Base-by-base conservation (phyloP, 2,888 invertebrate genomes). In the Hydrotaea diabolus region DNA sequence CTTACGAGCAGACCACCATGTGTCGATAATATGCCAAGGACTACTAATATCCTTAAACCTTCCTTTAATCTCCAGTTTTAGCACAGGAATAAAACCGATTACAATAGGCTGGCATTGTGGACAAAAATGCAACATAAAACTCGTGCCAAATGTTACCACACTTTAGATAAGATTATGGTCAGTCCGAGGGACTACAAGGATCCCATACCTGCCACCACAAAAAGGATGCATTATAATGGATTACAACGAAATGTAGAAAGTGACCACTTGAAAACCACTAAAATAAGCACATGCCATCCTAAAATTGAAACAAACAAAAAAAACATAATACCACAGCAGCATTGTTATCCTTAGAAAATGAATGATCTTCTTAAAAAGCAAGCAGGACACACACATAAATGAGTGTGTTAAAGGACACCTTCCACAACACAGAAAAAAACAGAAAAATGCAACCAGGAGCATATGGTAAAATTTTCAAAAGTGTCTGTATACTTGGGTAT, bases 201-300 rank as follows among this genome's bases (percentile, higher is more conserved):
- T n/a, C n/a, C n/a, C n/a, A 31, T 83, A 80, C 74, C 77, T 83
- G 39, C 39, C 39, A 39, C 8, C 71, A 55, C 13, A n/a, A 75
- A 76, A 79, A 71, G 26, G 36, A 76, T 79, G 74, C 74, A 75
- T 64, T 72, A 62, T 64, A 77, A 75, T 74, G 23, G 49, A 1
- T 36, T 43, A 21, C 23, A 15, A 43, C 21, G 19, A 69, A 62
- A 39, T 31, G 23, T 17, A 53, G 64, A 46, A 77, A 81, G 72
- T 83, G 82, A 83, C 82, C 85, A 83, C 85, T 85, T 80, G 62
- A 77, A 77, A 85, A 64, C 74, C 74, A 80, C 80, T 62, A 82
- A 73, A 85, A 31, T 49, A 59, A 77, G 85, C 82, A 85, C 79
- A 85, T 85, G 84, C 75, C 81, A 78, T 46, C 4, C 39, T 13